These are phyloP conservation scores for Cichladusa arquata DNA, from an alignment of 2,113 vertebrate species.

Conservation along the genomic window DNA sequence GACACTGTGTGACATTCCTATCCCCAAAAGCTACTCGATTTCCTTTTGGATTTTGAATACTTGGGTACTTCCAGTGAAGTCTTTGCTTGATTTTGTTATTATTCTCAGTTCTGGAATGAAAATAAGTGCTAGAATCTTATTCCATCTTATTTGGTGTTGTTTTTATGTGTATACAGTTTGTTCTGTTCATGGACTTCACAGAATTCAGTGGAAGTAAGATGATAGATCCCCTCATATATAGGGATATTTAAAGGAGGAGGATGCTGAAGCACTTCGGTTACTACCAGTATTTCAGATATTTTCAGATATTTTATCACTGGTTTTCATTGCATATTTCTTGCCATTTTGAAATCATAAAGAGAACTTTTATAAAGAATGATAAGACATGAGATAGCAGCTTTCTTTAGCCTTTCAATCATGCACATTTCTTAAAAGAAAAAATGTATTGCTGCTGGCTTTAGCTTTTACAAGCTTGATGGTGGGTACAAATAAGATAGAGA, in stretches of 20 bases:
- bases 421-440: neutral
- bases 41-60: neutral
- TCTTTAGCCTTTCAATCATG: neutral
- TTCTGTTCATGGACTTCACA: neutral
- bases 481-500: neutral
- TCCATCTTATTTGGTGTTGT: neutral
- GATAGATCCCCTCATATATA: neutral
- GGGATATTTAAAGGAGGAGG: neutral
- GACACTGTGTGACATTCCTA: neutral
- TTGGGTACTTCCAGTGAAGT: neutral
- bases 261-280: neutral
- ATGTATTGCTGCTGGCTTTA: neutral
- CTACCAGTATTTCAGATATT: neutral
- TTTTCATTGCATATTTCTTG: neutral
- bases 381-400: neutral
- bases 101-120: neutral
- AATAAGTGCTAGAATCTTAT: neutral
- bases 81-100: neutral
- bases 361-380: neutral
- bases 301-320: neutral
- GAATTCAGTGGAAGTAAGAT: neutral
- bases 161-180: neutral
- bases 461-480: neutral
- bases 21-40: neutral
- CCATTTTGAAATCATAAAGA: neutral